A percentile compares a stretch with the other conserved stretches of the same genome.
Evolutionary conservation across 37 sponge, comb jelly and placozoan species (phyloP).

Genomic region (Petrosia ficiformis): DNA sequence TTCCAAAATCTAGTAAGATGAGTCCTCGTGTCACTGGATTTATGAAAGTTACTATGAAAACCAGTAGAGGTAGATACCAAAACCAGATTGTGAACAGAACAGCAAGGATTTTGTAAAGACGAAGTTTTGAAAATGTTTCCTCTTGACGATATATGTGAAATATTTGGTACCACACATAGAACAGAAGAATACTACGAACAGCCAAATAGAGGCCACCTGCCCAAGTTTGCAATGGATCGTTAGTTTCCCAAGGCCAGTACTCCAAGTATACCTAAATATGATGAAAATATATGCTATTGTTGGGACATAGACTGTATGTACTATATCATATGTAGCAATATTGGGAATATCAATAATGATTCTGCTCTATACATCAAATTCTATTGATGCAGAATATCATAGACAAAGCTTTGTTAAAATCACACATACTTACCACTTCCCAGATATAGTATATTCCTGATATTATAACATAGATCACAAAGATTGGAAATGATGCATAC

Average conservation of each 20-base stretch:
- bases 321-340: neutral
- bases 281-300: neutral
- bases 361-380: neutral
- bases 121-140: conserved; percentile 21
- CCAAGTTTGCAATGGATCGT: conserved; percentile 40
- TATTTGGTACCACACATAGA: conserved; percentile 58
- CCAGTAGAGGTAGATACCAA: conserved; percentile 51
- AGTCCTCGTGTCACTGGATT: conserved; percentile 21
- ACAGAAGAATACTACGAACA: conserved; percentile 35
- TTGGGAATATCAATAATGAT: neutral
- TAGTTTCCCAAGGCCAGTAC: conserved; percentile 16
- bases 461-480: conserved; percentile 42
- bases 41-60: conserved; percentile 1
- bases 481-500: conserved; percentile 22
- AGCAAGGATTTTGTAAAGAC: conserved; percentile 32
- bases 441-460: conserved; percentile 36
- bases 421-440: conserved; percentile 34
- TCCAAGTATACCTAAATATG: conserved; percentile 26
- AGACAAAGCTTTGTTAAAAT: no score
- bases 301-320: neutral
- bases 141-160: conserved; percentile 63
- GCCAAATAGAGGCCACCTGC: conserved; percentile 47
- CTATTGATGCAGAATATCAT: no score
- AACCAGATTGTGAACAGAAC: conserved; percentile 64
- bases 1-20: conserved; percentile 6